These are phyloP conservation scores for Spongia lamella DNA, from an alignment of 37 sponge, comb jelly and placozoan species.

Conservation along the genomic window DNA sequence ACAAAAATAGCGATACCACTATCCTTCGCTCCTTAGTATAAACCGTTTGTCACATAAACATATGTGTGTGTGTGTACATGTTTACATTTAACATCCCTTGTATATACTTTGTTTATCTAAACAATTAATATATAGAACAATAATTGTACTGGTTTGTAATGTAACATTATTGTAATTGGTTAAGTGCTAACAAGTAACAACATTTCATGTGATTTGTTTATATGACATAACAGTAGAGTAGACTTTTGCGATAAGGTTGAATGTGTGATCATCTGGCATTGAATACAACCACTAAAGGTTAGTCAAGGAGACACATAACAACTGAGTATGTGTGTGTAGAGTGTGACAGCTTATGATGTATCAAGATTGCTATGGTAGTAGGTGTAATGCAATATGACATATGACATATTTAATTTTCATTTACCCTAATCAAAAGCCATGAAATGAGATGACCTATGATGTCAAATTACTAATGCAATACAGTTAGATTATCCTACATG, in stretches of 20 bases:
- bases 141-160: neutral
- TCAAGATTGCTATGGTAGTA: too few species aligned
- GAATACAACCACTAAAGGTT: slow-evolving; percentile 67
- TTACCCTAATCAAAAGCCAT: neutral
- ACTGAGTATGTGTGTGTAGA: neutral
- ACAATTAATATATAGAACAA: neutral
- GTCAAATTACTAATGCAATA: too few species aligned
- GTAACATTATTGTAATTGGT: neutral
- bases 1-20: slow-evolving; percentile 8
- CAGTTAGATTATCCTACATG: too few species aligned
- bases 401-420: neutral
- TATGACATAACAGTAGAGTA: too few species aligned
- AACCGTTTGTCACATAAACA: too few species aligned
- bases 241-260: too few species aligned
- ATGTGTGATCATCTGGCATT: slow-evolving; percentile 60
- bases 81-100: too few species aligned
- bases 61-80: too few species aligned
- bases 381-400: too few species aligned
- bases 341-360: too few species aligned
- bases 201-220: neutral
- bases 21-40: slow-evolving; percentile 39
- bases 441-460: too few species aligned
- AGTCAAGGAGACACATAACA: slow-evolving; percentile 1
- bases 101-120: neutral
- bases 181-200: neutral